Percentiles rank a stretch among this genome's conserved stretches.
Evolutionary conservation across 2,888 invertebrate genomes (phyloP).

Genomic region (Cantharis rufa): DNA sequence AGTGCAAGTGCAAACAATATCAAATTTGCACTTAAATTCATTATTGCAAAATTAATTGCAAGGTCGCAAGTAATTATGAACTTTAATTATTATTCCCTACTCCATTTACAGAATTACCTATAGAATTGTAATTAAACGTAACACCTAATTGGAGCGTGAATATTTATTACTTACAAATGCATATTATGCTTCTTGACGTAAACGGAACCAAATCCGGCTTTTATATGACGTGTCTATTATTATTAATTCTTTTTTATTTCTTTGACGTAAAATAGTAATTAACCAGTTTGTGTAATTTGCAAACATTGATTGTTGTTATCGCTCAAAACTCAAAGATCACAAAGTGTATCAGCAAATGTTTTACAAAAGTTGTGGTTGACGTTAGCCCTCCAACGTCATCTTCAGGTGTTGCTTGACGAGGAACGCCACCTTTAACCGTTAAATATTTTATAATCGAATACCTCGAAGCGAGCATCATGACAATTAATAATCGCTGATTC

Average conservation of each 20-base stretch:
- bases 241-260: slow-evolving; percentile 9
- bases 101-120: background rate
- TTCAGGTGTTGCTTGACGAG: background rate
- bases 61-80: background rate
- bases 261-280: slow-evolving; percentile 10
- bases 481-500: slow-evolving; percentile 35
- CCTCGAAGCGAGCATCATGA: slow-evolving; percentile 15
- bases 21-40: background rate
- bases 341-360: background rate
- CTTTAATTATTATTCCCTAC: background rate
- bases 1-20: background rate
- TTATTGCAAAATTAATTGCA: background rate
- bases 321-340: background rate
- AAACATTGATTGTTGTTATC: background rate
- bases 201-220: slow-evolving; percentile 24
- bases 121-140: background rate
- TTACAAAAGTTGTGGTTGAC: background rate
- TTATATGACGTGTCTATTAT: slow-evolving; percentile 8
- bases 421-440: background rate
- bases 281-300: background rate
- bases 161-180: slow-evolving; percentile 5
- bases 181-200: slow-evolving; percentile 12
- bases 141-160: slow-evolving; percentile 4
- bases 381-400: background rate
- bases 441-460: slow-evolving; percentile 7